Evolutionary conservation across 2,797 vertebrate species (phyloP), one percentile per base, ranked within the genome.

Genomic region (Alauda arvensis): DNA sequence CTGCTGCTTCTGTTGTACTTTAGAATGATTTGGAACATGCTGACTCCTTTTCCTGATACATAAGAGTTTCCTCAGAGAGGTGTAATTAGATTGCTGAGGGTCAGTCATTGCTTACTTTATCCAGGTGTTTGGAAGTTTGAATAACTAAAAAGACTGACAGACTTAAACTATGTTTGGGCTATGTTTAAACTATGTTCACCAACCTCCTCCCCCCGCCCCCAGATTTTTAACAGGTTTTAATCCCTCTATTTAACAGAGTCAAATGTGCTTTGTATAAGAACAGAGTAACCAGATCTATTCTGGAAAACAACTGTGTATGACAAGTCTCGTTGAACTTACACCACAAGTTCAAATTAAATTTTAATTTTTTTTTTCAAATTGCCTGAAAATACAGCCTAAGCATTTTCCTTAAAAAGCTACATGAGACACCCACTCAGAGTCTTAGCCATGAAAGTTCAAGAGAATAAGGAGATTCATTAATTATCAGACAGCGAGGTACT

Each of bases 251-350:
- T 88, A 65, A 71, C 9, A 29, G 31, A 66, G 15, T 39, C 71
- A 48, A n/a, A 61, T 43, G 15, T 68, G 39, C 4, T 78, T 68
- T 75, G 14, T n/a, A 31, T n/a, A 53, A 80, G 74, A 85, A 34
- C 6, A 45, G 21, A 60, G 9, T 34, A 60, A 71, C 9, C 17
- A 74, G 11, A 60, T 10, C 20, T 45, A 9, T 55, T 14, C n/a
- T 45, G 55, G 20, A 83, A 33, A 77, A 67, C 6, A 13, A 45
- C 20, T 14, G 31, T 11, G 3, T n/a, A 68, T 53, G 10, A 65
- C 18, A 68, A 33, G 15, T 10, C 15, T 75, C 0, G 0, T 34
- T 84, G 40, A 45, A 56, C 25, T 48, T 62, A 49, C 1, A 53
- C 2, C 2, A 2, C 14, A 61, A 39, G 37, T 59, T 59, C 57